Base-by-base conservation (phyloP, 2,888 invertebrate genomes). In the Euspilapteryx auroguttella region DNA sequence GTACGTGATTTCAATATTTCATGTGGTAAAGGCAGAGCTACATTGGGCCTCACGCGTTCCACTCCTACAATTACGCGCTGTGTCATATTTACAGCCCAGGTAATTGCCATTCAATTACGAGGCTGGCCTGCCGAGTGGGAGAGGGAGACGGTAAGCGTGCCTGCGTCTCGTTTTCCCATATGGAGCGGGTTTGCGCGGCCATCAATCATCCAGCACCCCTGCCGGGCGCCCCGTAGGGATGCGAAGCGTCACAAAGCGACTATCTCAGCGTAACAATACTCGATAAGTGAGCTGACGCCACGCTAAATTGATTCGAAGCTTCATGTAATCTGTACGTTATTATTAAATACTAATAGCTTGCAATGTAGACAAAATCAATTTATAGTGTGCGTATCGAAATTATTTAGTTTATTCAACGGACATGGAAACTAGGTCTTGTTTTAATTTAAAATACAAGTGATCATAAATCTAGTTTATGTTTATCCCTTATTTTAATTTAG, bases 21-120 rank as follows among this genome's bases (percentile, higher is more conserved):
- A 66, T 64, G 56, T 62, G 49, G n/a, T n/a, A n/a, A 46, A 55
- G 65, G 27, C 21, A 22, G 27, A 52, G 50, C 50, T 46, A 47
- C 56, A 46, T 59, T 49, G 50, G 55, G 50, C 55, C 61, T 59
- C 62, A 58, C 62, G 58, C 61, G 59, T 50, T 59, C 55, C 61
- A 61, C 64, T 69, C 63, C 62, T 65, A 61, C 75, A 75, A 76
- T 75, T 75, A 68, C 66, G 64, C 68, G 71, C 59, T 73, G 71
- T 73, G 76, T 76, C 76, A 76, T 76, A 76, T 76, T 76, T 75
- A 76, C 76, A 69, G 71, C 65, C 57, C 71, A 71, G 76, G 75
- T 76, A 76, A 75, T 75, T 75, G 76, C 66, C 76, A 69, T 76
- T 76, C 76, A 76, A 76, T 76, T 76, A 75, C 65, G 55, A 52